Conservation (phyloP, 2,888 invertebrate genomes). For the Athripsodes cinereus region DNA sequence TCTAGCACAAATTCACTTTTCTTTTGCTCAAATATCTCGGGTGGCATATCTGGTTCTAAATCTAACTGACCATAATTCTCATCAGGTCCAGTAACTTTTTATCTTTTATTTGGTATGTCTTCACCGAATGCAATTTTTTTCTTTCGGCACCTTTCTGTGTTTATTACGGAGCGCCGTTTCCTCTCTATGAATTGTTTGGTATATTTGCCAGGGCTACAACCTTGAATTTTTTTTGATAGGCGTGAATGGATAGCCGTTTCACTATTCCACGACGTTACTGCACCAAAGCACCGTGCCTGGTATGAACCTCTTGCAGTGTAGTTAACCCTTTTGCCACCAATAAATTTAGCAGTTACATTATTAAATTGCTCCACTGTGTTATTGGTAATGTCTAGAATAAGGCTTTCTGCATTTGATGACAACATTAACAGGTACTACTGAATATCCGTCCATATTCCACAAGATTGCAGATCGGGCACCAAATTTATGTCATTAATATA, state of each 20-base stretch:
- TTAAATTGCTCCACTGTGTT: not conserved
- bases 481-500: not conserved
- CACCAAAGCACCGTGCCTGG: not conserved
- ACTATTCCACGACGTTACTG: not conserved
- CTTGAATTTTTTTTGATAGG: not conserved
- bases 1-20: not conserved
- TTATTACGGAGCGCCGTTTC: not conserved
- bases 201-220: not conserved
- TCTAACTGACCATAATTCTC: not conserved
- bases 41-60: not conserved
- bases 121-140: not conserved
- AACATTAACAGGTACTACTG: not conserved
- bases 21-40: not conserved
- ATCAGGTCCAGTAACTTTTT: not conserved
- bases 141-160: not conserved
- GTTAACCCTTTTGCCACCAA: not conserved
- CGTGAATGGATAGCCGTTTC: not conserved
- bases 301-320: not conserved
- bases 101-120: not conserved
- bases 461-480: not conserved
- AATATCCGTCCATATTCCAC: not conserved
- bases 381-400: not conserved
- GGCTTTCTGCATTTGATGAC: not conserved
- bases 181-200: not conserved
- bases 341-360: not conserved